Base-by-base conservation (phyloP, 2,113 vertebrate species). In the Monarcha castaneiventris region DNA sequence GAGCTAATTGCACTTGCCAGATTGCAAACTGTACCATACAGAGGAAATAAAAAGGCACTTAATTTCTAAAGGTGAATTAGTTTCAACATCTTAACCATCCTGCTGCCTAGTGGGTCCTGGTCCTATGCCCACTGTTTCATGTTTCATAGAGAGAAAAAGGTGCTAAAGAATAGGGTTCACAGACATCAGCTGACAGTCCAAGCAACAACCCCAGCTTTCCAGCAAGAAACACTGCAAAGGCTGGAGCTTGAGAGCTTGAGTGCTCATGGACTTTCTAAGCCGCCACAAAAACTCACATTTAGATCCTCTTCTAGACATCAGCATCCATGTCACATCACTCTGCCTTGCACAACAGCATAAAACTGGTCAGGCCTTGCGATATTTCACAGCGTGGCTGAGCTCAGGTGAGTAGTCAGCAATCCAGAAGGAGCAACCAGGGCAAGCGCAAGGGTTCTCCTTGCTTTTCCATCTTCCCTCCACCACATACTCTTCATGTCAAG, bases 1-100 rank as follows among this genome's bases (percentile, higher is more conserved):
- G 93, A 97, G 91, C 93, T 97, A 95, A 97, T 93, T 97, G 94
- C 71, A 56, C 95, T 97, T 90, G 89, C 90, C 30, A 32, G 78
- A 94, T 85, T 96, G 87, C 82, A 84, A 51, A 74, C 75, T n/a
- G 77, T 63, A 86, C 49, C 6, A 21, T 13, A 78, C 48, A 90
- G 52, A 79, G 86, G 82, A 97, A 97, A 97, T 88, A 73, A 93
- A 72, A 52, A 79, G 9, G 68, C 7, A 41, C 89, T 97, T 96
- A 94, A 93, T 90, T 86, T 46, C 55, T 81, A 46, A 59, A 75
- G 39, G 61, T 37, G 48, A 78, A 71, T 58, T 64, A 51, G 48
- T 29, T 48, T 84, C 35, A 87, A 59, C 30, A 55, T 48, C 63
- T 67, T 64, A 79, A 84, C 48, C 41, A n/a, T 18, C 19, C 74